phyloP scores from a whole-genome alignment of 2,888 invertebrate genomes.

The Tuta absoluta region DNA sequence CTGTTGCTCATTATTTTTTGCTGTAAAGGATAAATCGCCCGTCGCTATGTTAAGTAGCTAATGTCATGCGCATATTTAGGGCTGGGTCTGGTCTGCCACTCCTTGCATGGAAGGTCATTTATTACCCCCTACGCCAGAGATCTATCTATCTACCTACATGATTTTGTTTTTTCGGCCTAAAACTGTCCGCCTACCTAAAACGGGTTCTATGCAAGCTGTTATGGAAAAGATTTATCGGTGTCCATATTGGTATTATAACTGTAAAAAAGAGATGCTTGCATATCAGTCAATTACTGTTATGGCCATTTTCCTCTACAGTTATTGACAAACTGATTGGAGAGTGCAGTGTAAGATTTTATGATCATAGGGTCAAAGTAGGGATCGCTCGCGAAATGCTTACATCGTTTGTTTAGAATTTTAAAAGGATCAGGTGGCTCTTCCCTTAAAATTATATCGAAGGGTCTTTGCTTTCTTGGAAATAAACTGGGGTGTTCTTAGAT shows the following conservation, averaged over 20 bases:
- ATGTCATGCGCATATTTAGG: conserved; percentile 25
- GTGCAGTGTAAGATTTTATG: too few relatives aligned
- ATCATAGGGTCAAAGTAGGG: too few relatives aligned
- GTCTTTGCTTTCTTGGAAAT: conserved; percentile 7
- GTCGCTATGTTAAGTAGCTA: conserved; percentile 19
- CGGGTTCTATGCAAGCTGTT: conserved; percentile 3
- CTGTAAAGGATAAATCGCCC: conserved; percentile 14
- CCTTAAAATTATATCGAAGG: conserved; percentile 2
- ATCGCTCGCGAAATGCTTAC: too few relatives aligned
- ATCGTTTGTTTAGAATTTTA: neutral
- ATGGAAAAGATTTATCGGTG: neutral
- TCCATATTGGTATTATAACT: neutral
- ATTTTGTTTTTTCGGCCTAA: neutral
- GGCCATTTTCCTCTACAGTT: neutral
- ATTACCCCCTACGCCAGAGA: neutral
- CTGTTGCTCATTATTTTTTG: conserved; percentile 9
- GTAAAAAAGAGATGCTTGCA: neutral
- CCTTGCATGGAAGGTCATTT: conserved; percentile 15
- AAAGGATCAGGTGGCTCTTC: neutral
- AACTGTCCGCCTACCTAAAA: neutral
- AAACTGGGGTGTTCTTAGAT: conserved; percentile 39
- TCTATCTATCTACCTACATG: neutral
- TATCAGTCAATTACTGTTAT: neutral
- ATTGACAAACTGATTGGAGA: too few relatives aligned
- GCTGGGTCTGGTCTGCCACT: conserved; percentile 12